A percentile compares a stretch with the other conserved stretches of the same genome.
These are phyloP conservation scores for Homalodisca vitripennis DNA, from an alignment of 1,140 invertebrate species.

Conservation along the genomic window DNA sequence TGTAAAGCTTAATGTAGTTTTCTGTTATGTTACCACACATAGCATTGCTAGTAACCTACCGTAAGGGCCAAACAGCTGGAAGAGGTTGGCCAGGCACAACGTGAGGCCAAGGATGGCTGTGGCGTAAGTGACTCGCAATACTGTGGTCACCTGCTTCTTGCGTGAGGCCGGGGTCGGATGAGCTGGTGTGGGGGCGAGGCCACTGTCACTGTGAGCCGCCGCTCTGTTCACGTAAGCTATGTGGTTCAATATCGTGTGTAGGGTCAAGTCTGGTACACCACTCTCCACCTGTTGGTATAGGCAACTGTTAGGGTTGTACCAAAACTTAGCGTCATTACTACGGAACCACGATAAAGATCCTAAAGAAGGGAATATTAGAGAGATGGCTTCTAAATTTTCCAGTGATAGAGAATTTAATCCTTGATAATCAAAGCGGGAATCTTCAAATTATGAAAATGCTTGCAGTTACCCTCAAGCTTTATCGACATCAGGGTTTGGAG, in stretches of 20 bases:
- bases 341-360: conserved; percentile 24
- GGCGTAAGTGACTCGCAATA: conserved; percentile 53
- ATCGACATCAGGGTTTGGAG: too few species aligned
- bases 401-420: too few species aligned
- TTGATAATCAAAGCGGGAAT: too few species aligned
- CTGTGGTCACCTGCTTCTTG: conserved; percentile 51
- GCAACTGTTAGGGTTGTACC: too few species aligned
- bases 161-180: conserved; percentile 47
- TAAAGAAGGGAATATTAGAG: conserved; percentile 14
- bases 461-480: too few species aligned
- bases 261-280: conserved; percentile 45
- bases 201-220: conserved; percentile 47
- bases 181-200: conserved; percentile 46
- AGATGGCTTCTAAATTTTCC: too few species aligned
- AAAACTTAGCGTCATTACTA: too few species aligned
- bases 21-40: too few species aligned
- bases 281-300: conserved; percentile 6
- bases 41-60: too few species aligned
- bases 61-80: conserved; percentile 54
- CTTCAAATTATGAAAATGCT: too few species aligned
- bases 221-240: conserved; percentile 60
- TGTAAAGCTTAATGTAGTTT: too few species aligned
- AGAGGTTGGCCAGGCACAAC: conserved; percentile 53
- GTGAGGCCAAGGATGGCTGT: conserved; percentile 55
- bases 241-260: conserved; percentile 59